Percentiles rank a stretch among this genome's conserved stretches.
Conservation (phyloP, 92 coral and sea anemone genomes). For the Heliopora coerulea region DNA sequence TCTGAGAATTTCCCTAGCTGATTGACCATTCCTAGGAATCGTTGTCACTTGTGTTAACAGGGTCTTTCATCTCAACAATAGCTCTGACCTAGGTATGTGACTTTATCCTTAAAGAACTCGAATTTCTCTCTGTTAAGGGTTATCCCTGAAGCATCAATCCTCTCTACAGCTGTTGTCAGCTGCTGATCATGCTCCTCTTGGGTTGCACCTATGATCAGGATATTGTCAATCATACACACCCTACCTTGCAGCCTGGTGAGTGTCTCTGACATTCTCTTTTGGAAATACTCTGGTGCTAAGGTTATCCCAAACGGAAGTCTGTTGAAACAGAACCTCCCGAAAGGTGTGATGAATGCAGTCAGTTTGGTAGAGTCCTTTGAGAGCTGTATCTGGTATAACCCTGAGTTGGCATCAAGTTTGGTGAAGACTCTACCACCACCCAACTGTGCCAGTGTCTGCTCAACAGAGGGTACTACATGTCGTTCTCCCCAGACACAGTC, state of each 20-base stretch:
- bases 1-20: conserved; percentile 64
- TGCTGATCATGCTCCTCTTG: conserved; percentile 53
- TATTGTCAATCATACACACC: conserved; percentile 44
- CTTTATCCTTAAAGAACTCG: conserved; percentile 46
- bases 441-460: conserved; percentile 53
- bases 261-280: conserved; percentile 47
- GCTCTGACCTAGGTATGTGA: conserved; percentile 62
- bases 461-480: conserved; percentile 58
- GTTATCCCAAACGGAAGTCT: conserved; percentile 52
- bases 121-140: conserved; percentile 63
- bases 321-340: conserved; percentile 52
- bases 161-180: conserved; percentile 42
- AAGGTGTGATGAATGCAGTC: conserved; percentile 50
- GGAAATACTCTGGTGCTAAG: conserved; percentile 49
- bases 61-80: conserved; percentile 49
- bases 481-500: conserved; percentile 52
- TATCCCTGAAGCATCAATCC: conserved; percentile 52
- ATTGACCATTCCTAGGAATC: conserved; percentile 64
- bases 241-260: conserved; percentile 42
- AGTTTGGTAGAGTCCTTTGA: conserved; percentile 17
- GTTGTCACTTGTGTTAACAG: conserved; percentile 39
- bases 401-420: conserved; percentile 54
- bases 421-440: conserved; percentile 47
- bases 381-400: conserved; percentile 48
- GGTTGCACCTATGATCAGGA: conserved; percentile 33